Percentiles rank a stretch among this genome's conserved stretches.
phyloP scores from a whole-genome alignment of 2,113 vertebrate genomes.

The Elaphurus davidianus region DNA sequence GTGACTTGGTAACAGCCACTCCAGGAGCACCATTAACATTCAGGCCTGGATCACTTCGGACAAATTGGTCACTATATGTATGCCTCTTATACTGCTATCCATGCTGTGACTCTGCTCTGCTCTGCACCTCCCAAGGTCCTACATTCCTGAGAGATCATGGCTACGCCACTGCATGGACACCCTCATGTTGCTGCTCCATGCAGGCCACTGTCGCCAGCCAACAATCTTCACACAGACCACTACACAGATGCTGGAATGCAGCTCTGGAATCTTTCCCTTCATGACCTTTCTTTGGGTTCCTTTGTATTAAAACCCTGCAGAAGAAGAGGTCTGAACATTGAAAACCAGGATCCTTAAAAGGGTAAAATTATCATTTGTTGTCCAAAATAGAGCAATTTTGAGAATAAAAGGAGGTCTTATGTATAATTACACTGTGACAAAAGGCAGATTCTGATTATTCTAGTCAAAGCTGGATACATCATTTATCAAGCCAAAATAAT shows the following conservation, averaged over 20 bases:
- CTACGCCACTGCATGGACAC: background rate
- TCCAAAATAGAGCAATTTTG: background rate
- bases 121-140: background rate
- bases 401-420: background rate
- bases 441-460: background rate
- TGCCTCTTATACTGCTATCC: too few relatives aligned
- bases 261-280: background rate
- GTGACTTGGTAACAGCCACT: background rate
- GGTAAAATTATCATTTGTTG: background rate
- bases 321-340: background rate
- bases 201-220: accelerated
- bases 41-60: background rate
- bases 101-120: background rate
- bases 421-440: background rate
- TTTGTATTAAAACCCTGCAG: background rate
- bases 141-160: background rate
- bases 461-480: background rate
- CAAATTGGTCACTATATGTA: background rate
- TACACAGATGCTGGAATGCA: background rate
- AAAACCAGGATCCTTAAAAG: background rate
- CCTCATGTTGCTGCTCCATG: background rate
- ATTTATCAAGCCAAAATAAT: background rate
- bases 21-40: background rate
- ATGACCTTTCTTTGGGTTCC: background rate
- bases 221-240: background rate